phyloP scores from a whole-genome alignment of 2,888 invertebrate genomes.

The Cabera pusaria region DNA sequence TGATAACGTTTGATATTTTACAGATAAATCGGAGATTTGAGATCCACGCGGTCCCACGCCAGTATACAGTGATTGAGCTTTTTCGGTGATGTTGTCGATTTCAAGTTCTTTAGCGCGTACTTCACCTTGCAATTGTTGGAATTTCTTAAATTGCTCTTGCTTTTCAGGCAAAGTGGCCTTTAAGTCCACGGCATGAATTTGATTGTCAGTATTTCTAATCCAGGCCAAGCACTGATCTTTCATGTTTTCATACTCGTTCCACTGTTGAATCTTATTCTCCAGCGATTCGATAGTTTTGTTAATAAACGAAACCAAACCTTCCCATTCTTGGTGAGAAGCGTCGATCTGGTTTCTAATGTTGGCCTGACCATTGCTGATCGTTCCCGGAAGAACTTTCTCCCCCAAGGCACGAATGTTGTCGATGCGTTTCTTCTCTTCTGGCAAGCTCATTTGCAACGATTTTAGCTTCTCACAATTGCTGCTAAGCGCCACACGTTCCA shows the following conservation, averaged over 20 bases:
- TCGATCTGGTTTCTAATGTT: constrained; percentile 95
- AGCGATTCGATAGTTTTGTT: constrained; percentile 90
- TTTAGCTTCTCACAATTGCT: constrained; percentile 94
- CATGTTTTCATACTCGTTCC: constrained; percentile 95
- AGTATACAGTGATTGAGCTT: constrained; percentile 92
- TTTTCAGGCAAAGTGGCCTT: constrained; percentile 93
- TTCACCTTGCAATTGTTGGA: constrained; percentile 92
- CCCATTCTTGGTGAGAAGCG: constrained; percentile 95
- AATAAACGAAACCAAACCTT: constrained; percentile 89
- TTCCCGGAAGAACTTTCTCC: constrained; percentile 95
- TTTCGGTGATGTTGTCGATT: constrained; percentile 96
- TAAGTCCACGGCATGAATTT: constrained; percentile 93
- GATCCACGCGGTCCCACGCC: constrained; percentile 89
- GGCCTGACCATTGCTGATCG: constrained; percentile 91
- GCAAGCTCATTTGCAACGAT: constrained; percentile 89
- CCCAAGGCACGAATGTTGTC: constrained; percentile 92
- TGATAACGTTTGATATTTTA: constrained; percentile 95
- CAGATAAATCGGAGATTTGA: constrained; percentile 94
- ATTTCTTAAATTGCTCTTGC: constrained; percentile 90
- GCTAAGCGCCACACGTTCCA: constrained; percentile 92
- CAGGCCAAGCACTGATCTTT: constrained; percentile 93
- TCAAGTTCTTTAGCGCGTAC: constrained; percentile 95
- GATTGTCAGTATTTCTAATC: constrained; percentile 94
- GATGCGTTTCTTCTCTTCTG: constrained; percentile 93
- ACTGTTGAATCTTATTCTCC: constrained; percentile 93